These are phyloP conservation scores for Drosophila lacertosa DNA, from an alignment of 1,140 invertebrate genomes.

Conservation along the genomic window DNA sequence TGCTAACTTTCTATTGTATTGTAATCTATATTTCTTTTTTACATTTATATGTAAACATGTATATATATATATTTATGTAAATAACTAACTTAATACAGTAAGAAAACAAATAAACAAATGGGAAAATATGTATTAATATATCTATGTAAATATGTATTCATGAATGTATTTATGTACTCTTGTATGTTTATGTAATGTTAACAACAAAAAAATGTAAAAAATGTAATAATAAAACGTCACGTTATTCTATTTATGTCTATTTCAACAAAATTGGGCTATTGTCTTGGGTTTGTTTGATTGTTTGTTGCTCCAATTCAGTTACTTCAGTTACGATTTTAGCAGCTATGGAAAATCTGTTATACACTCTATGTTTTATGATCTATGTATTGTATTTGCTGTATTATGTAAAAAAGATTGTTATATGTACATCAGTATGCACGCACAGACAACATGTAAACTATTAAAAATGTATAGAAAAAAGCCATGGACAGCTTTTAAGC, in stretches of 20 bases:
- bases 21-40: constrained; percentile 7
- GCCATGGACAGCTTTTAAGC: not conserved
- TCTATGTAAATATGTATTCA: constrained; percentile 12
- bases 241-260: constrained; percentile 29
- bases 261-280: constrained; percentile 75
- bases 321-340: constrained; percentile 61
- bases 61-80: constrained; percentile 5
- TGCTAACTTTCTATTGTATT: constrained; percentile 19
- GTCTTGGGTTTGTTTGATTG: constrained; percentile 74
- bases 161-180: constrained; percentile 43
- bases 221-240: constrained; percentile 44
- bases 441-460: constrained; percentile 11
- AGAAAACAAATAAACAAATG: constrained; percentile 29
- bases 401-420: not conserved
- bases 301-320: constrained; percentile 78
- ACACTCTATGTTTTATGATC: constrained; percentile 7
- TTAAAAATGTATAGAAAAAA: not conserved
- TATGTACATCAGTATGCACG: constrained; percentile 19
- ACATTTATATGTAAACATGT: constrained; percentile 8
- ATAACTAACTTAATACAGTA: constrained; percentile 32
- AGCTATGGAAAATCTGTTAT: constrained; percentile 55
- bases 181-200: constrained; percentile 40
- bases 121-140: constrained; percentile 4
- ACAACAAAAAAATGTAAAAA: constrained; percentile 40
- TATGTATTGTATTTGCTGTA: constrained; percentile 10